Conservation (phyloP, 1,140 invertebrate species). For the Drosophila pseudoananassae region DNA sequence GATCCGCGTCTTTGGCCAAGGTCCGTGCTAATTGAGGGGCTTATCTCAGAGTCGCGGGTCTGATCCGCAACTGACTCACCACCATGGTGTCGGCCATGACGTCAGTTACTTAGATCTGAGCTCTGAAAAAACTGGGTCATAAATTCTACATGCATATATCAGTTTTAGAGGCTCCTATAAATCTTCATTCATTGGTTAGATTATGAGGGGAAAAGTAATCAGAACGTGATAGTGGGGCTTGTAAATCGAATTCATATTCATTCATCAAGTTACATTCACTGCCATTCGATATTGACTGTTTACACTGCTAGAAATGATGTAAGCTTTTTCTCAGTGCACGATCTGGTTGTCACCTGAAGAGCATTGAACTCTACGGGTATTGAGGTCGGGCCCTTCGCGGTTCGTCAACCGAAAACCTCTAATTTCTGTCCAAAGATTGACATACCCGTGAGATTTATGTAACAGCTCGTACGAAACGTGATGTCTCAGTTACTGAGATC, state of each 20-base stretch:
- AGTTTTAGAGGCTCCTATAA: too few species aligned
- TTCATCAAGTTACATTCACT: neutral
- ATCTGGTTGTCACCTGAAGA: neutral
- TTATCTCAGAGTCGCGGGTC: slow-evolving; percentile 21
- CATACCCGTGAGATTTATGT: slow-evolving; percentile 17
- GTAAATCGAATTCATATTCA: neutral
- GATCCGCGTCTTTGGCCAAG: slow-evolving; percentile 18
- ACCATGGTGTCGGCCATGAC: slow-evolving; percentile 13
- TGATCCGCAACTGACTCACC: slow-evolving; percentile 48
- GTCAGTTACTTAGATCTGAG: slow-evolving; percentile 10
- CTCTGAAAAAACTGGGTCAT: neutral
- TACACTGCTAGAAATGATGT: neutral
- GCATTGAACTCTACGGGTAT: slow-evolving; percentile 4
- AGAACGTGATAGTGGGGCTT: neutral
- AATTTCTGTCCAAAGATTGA: slow-evolving; percentile 2
- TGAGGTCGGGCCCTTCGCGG: neutral
- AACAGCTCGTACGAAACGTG: slow-evolving; percentile 2
- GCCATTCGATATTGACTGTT: neutral
- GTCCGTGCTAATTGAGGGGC: slow-evolving; percentile 27
- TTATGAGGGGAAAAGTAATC: too few species aligned
- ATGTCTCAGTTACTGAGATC: slow-evolving; percentile 6
- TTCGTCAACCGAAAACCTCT: slow-evolving; percentile 2
- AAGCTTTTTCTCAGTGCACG: neutral
- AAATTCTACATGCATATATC: neutral
- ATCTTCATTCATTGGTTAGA: too few species aligned